Conservation (phyloP, 2,888 invertebrate genomes). For the Balanococcus diminutus region DNA sequence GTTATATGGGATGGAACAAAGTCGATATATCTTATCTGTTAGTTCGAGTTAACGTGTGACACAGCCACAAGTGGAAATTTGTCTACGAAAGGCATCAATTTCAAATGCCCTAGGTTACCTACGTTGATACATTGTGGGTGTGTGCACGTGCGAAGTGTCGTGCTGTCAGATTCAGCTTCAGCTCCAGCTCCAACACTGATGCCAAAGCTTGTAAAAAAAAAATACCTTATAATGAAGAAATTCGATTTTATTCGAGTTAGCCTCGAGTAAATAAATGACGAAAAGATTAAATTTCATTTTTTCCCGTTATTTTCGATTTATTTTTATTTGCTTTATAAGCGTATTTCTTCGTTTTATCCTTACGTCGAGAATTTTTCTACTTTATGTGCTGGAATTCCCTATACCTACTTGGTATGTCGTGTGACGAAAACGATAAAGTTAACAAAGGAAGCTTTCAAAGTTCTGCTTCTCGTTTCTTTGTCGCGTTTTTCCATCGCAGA, state of each 20-base stretch:
- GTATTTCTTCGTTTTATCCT: not conserved
- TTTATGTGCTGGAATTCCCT: not conserved
- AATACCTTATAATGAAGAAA: slow-evolving; percentile 2
- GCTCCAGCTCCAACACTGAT: not conserved
- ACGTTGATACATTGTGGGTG: too few species aligned
- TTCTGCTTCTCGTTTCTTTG: slow-evolving; percentile 20
- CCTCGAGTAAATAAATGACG: slow-evolving; percentile 16
- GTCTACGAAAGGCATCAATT: slow-evolving; percentile 6
- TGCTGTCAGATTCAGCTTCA: too few species aligned
- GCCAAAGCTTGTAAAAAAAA: not conserved
- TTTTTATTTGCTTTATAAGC: slow-evolving; percentile 16
- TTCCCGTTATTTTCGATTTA: slow-evolving; percentile 20
- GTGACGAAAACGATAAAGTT: slow-evolving; percentile 24
- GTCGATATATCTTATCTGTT: not conserved
- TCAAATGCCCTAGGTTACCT: too few species aligned
- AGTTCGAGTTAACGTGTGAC: not conserved
- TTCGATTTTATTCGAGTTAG: slow-evolving; percentile 2
- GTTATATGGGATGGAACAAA: not conserved
- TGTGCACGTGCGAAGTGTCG: too few species aligned
- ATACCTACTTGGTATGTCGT: too few species aligned
- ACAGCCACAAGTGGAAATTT: slow-evolving; percentile 20
- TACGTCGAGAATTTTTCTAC: not conserved
- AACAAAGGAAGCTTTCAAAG: slow-evolving; percentile 16
- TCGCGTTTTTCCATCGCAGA: not conserved
- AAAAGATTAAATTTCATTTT: slow-evolving; percentile 14